Conservation (phyloP, 2,888 invertebrate species). For the Dynastes maya region DNA sequence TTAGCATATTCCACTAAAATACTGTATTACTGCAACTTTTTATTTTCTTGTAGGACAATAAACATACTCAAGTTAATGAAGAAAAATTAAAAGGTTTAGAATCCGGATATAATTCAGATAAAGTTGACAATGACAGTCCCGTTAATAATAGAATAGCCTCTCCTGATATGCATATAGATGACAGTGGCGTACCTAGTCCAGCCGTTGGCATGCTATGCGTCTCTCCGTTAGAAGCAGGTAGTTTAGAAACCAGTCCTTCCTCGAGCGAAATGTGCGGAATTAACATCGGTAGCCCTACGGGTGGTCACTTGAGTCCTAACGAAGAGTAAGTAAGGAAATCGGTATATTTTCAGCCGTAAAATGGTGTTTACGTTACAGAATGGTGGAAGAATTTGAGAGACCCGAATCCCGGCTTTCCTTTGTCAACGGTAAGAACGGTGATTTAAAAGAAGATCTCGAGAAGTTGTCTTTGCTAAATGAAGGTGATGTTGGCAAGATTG, state of each 20-base stretch:
- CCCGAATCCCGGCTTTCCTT: conserved; percentile 68
- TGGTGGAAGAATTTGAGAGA: conserved; percentile 62
- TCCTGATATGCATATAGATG: conserved; percentile 64
- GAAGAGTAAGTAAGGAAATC: conserved; percentile 63
- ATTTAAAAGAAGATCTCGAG: conserved; percentile 67
- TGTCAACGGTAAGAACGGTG: conserved; percentile 63
- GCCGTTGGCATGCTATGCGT: conserved; percentile 63
- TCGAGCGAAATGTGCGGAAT: conserved; percentile 76
- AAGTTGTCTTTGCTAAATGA: conserved; percentile 67
- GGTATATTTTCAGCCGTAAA: neutral
- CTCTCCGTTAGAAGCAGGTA: conserved; percentile 60
- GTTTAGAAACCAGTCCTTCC: conserved; percentile 63
- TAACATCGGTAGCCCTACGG: conserved; percentile 72
- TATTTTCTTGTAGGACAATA: conserved; percentile 33
- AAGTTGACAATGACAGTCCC: conserved; percentile 69
- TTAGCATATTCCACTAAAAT: too few species aligned
- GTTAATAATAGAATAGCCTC: conserved; percentile 63
- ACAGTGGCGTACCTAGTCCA: conserved; percentile 66
- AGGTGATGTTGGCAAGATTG: conserved; percentile 63
- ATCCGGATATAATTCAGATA: conserved; percentile 79
- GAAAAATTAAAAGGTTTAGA: conserved; percentile 71
- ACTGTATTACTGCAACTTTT: too few species aligned
- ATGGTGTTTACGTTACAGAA: conserved; percentile 44
- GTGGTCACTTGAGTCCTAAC: conserved; percentile 62
- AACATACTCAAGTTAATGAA: conserved; percentile 26